Conservation (phyloP, 2,113 vertebrate species). For the Chaetops frenatus region DNA sequence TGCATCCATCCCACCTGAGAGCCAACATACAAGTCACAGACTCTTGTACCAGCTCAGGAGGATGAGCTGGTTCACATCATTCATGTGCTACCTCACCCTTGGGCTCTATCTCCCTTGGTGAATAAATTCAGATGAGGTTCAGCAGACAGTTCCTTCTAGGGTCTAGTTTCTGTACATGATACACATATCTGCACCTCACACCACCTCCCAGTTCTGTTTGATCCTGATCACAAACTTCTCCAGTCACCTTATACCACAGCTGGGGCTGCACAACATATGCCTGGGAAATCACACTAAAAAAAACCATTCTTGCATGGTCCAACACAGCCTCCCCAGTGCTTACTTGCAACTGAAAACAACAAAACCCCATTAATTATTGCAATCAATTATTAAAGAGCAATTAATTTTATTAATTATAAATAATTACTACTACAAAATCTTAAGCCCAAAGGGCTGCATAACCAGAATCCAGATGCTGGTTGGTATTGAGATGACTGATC, state of each 20-base stretch:
- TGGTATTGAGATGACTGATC: not conserved
- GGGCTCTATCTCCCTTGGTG: not conserved
- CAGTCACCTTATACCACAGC: not conserved
- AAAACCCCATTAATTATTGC: not conserved
- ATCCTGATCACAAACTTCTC: not conserved
- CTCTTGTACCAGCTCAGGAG: not conserved
- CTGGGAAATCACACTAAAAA: not conserved
- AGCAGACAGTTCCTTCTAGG: not conserved
- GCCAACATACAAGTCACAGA: not conserved
- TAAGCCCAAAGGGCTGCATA: not conserved
- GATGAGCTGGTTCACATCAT: not conserved
- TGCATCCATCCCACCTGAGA: rapidly evolving
- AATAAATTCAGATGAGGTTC: not conserved
- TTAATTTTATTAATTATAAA: not conserved
- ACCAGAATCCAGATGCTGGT: not conserved
- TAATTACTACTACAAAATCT: not conserved
- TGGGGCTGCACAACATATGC: rapidly evolving
- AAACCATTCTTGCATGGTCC: not conserved
- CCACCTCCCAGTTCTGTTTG: not conserved
- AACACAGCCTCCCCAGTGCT: not conserved
- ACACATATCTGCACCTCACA: rapidly evolving
- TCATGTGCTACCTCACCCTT: not conserved
- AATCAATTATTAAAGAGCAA: not conserved
- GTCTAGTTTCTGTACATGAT: not conserved
- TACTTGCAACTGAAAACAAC: not conserved